A percentile compares a stretch with the other conserved stretches of the same genome.
Evolutionary conservation across 2,888 invertebrate species (phyloP).

Genomic region (Papilio gigon): DNA sequence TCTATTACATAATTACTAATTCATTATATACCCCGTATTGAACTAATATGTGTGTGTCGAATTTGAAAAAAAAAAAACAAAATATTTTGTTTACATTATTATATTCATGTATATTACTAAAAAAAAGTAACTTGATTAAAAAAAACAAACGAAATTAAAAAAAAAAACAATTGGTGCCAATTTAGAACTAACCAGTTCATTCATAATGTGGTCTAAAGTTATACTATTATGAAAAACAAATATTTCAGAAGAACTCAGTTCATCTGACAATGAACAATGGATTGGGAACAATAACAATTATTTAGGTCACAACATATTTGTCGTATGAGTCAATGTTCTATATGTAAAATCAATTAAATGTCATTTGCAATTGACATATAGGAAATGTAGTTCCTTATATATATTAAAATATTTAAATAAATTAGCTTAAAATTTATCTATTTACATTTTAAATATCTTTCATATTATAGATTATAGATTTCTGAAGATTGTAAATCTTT

Average conservation of each 20-base stretch:
- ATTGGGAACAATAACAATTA: constrained; percentile 72
- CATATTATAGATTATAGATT: constrained; percentile 18
- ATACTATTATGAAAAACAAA: neutral
- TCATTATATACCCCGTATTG: neutral
- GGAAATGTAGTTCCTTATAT: constrained; percentile 11
- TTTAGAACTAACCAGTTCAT: constrained; percentile 39
- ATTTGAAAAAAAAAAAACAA: neutral
- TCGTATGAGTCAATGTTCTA: constrained; percentile 43
- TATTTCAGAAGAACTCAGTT: constrained; percentile 29
- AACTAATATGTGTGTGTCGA: neutral
- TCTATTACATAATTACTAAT: neutral
- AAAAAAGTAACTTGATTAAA: neutral
- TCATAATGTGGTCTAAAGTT: neutral
- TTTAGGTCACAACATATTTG: constrained; percentile 51
- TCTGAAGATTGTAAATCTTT: constrained; percentile 33
- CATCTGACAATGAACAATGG: constrained; percentile 46
- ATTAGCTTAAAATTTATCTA: constrained; percentile 17
- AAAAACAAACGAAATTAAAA: neutral
- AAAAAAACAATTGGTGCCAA: constrained; percentile 68
- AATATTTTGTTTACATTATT: neutral
- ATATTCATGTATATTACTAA: constrained; percentile 43
- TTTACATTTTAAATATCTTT: constrained; percentile 34
- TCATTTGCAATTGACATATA: neutral
- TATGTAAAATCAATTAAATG: constrained; percentile 26
- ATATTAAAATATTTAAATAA: constrained; percentile 27